Evolutionary conservation across 2,113 vertebrate species (phyloP).

Genomic region (Ceratotherium simum): DNA sequence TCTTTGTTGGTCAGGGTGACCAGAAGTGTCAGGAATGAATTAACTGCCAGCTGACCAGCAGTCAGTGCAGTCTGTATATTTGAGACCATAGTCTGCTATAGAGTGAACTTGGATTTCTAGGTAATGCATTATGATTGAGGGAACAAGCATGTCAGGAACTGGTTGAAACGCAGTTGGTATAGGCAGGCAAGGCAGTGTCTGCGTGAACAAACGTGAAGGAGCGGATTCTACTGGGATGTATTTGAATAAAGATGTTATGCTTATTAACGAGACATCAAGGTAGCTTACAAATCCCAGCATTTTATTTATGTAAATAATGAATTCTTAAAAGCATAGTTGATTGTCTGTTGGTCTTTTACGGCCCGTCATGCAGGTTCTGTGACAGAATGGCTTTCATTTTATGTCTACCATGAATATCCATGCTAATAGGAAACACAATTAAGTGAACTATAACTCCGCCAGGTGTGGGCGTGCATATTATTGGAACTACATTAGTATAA

Average conservation of each 20-base stretch:
- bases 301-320: constrained; percentile 42
- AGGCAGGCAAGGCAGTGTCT: not conserved
- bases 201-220: not conserved
- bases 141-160: not conserved
- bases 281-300: not conserved
- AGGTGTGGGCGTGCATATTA: not conserved
- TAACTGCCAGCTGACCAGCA: not conserved
- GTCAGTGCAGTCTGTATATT: not conserved
- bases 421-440: constrained; percentile 9
- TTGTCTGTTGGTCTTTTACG: not conserved
- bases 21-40: not conserved
- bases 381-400: constrained; percentile 14
- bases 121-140: not conserved
- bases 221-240: not conserved
- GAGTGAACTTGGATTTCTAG: not conserved
- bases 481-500: not conserved
- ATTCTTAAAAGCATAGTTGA: not conserved
- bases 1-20: not conserved
- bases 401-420: not conserved
- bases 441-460: not conserved
- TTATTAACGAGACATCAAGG: not conserved
- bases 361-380: not conserved
- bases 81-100: not conserved
- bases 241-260: not conserved
- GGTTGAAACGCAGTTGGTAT: not conserved